Percentiles rank a stretch among this genome's conserved stretches.
phyloP scores from a whole-genome alignment of 1,140 invertebrate genomes.

The Tenebrio molitor region DNA sequence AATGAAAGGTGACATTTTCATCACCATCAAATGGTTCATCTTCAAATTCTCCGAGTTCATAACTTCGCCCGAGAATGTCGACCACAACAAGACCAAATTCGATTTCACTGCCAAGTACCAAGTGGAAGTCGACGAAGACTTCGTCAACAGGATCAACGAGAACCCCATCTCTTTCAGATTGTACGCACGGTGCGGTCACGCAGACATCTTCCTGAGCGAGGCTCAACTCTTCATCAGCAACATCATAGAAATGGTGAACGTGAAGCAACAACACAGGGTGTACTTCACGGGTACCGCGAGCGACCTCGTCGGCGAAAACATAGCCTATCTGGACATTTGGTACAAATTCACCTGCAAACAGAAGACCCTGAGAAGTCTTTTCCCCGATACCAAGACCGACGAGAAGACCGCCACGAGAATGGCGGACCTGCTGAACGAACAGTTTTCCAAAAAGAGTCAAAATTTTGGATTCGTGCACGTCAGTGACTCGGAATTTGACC shows the following conservation, averaged over 20 bases:
- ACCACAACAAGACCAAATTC: slow-evolving; percentile 4
- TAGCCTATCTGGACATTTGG: slow-evolving; percentile 9
- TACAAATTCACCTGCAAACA: slow-evolving; percentile 21
- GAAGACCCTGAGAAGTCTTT: background rate
- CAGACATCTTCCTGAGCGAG: background rate
- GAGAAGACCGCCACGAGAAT: background rate
- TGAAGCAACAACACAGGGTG: background rate
- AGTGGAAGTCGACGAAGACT: slow-evolving; percentile 1
- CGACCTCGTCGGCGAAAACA: background rate
- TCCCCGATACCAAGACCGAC: background rate
- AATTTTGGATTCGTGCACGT: background rate
- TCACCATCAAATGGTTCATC: background rate
- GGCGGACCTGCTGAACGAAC: background rate
- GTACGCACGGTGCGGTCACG: background rate
- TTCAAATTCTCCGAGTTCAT: background rate
- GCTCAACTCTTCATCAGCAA: background rate
- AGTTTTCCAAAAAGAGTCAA: background rate
- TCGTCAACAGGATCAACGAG: background rate
- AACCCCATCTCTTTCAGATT: background rate
- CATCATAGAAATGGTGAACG: background rate
- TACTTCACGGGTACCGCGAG: background rate
- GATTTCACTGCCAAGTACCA: slow-evolving; percentile 8
- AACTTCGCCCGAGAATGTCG: slow-evolving; percentile 6
- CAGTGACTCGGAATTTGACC: slow-evolving; percentile 48
- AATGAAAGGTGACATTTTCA: slow-evolving; percentile 1